Percentiles rank a stretch among this genome's conserved stretches.
These are phyloP conservation scores for Rhagoletis pomonella DNA, from an alignment of 1,140 invertebrate species.

Conservation along the genomic window DNA sequence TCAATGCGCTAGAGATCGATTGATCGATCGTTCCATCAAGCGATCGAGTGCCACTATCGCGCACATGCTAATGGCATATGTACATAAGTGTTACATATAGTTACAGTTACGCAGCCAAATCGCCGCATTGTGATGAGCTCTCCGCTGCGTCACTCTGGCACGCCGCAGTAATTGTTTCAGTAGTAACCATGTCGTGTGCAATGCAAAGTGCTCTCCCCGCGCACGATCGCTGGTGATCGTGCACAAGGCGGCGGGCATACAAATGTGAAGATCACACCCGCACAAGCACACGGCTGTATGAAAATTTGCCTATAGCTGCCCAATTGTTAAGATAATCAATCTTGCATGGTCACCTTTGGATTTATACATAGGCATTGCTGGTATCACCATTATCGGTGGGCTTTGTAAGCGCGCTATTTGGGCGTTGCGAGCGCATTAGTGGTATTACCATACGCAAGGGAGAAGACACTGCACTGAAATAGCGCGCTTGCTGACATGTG, in stretches of 20 bases:
- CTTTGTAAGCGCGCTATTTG: conserved; percentile 24
- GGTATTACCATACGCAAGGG: too few species aligned
- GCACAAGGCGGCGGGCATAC: conserved; percentile 3
- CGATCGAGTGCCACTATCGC: neutral
- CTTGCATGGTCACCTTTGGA: conserved; percentile 29
- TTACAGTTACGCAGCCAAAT: conserved; percentile 43
- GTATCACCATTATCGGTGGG: neutral
- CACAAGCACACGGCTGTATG: neutral
- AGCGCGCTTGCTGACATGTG: too few species aligned
- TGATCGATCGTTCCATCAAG: neutral
- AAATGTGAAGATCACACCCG: conserved; percentile 10
- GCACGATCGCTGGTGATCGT: neutral
- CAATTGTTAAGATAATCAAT: conserved; percentile 32
- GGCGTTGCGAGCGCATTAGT: neutral
- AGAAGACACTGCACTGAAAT: too few species aligned
- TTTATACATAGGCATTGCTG: neutral
- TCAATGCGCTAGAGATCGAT: neutral
- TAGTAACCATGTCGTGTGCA: conserved; percentile 24
- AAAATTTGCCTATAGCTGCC: neutral
- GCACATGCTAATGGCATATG: neutral
- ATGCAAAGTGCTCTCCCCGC: neutral
- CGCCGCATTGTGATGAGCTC: conserved; percentile 34
- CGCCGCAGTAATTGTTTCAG: conserved; percentile 39
- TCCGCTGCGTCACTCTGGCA: neutral
- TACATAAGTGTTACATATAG: too few species aligned